A percentile compares a stretch with the other conserved stretches of the same genome.
These are phyloP conservation scores for Phortica variegata DNA, from an alignment of 1,140 invertebrate species.

Conservation along the genomic window DNA sequence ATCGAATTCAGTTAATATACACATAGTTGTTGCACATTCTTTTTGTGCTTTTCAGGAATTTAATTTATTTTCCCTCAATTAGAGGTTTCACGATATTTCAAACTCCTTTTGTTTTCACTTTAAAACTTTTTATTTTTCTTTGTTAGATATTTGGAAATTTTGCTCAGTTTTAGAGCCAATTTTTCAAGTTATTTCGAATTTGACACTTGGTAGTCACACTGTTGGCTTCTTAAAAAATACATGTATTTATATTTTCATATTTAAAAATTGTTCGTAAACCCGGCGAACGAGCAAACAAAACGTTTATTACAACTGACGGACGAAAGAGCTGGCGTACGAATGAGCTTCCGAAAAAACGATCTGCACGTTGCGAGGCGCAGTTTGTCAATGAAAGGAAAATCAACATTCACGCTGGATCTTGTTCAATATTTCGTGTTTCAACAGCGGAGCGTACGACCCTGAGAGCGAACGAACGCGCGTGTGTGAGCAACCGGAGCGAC, in stretches of 20 bases:
- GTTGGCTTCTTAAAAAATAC: neutral
- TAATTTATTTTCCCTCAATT: too few species aligned
- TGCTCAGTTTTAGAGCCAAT: too few species aligned
- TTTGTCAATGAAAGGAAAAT: slow-evolving; percentile 56
- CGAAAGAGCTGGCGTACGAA: slow-evolving; percentile 15
- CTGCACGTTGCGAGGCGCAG: slow-evolving; percentile 42
- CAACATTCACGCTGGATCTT: slow-evolving; percentile 52
- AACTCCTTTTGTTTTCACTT: too few species aligned
- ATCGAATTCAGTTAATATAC: slow-evolving; percentile 1
- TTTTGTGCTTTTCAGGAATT: too few species aligned
- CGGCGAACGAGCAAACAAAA: too few species aligned
- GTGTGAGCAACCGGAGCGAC: slow-evolving; percentile 4
- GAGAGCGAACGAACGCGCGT: slow-evolving; percentile 18
- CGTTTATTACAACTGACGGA: too few species aligned
- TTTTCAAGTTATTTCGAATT: too few species aligned
- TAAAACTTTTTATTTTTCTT: too few species aligned
- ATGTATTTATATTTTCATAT: slow-evolving; percentile 5
- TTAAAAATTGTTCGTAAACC: neutral
- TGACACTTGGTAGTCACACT: too few species aligned
- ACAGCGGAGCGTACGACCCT: slow-evolving; percentile 27
- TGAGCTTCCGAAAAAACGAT: slow-evolving; percentile 36
- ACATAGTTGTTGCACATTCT: slow-evolving; percentile 1
- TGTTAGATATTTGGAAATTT: too few species aligned
- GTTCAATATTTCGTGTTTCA: slow-evolving; percentile 39
- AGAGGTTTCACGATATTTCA: too few species aligned